Evolutionary conservation across 2,888 invertebrate species (phyloP).

Genomic region (Pachycephus smyrnensis): DNA sequence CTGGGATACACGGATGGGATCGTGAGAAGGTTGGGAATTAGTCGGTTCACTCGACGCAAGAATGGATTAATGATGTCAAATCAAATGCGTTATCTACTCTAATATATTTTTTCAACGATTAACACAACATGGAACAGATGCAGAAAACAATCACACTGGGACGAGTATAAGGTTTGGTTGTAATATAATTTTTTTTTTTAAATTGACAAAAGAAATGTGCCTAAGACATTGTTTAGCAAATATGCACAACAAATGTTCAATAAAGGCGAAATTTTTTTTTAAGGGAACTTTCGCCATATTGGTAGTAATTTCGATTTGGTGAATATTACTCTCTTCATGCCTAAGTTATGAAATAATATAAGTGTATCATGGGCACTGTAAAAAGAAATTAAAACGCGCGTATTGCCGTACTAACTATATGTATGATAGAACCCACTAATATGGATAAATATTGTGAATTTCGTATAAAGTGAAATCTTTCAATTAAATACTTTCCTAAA

Average conservation of each 20-base stretch:
- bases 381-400: neutral
- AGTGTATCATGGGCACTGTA: neutral
- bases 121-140: conserved; percentile 29
- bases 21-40: conserved; percentile 33
- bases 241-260: neutral
- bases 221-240: neutral
- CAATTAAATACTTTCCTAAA: neutral
- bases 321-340: neutral
- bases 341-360: neutral
- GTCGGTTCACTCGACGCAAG: conserved; percentile 36
- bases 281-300: neutral
- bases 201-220: neutral
- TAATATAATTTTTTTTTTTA: neutral
- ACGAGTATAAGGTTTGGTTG: conserved; percentile 13
- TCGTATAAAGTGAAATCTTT: neutral
- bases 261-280: neutral
- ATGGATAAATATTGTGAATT: neutral
- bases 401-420: neutral
- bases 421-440: neutral
- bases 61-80: conserved; percentile 38
- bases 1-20: conserved; percentile 35
- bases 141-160: conserved; percentile 17
- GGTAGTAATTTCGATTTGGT: neutral
- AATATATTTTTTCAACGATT: conserved; percentile 23
- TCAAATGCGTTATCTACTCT: conserved; percentile 35